These are phyloP conservation scores for Muscicapa comitata DNA, from an alignment of 2,797 vertebrate genomes.

Conservation along the genomic window DNA sequence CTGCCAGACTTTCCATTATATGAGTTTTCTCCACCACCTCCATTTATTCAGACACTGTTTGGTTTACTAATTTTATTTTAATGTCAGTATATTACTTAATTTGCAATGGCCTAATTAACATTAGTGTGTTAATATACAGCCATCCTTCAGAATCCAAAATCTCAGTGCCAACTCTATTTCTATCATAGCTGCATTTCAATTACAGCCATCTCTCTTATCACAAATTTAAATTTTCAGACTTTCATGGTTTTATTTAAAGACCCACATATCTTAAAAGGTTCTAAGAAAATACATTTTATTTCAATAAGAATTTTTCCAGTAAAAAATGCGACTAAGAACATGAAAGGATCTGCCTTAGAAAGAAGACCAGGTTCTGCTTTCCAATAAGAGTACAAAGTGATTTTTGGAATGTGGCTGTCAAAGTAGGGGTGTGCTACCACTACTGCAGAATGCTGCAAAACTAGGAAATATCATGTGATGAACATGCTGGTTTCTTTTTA, in stretches of 20 bases:
- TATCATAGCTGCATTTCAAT: background rate
- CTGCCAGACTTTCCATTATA: background rate
- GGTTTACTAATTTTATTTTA: background rate
- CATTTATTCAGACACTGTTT: background rate
- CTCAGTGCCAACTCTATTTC: background rate
- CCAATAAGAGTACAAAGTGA: background rate
- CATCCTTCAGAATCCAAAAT: background rate
- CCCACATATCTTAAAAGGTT: background rate
- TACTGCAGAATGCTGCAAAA: background rate
- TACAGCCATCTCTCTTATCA: background rate
- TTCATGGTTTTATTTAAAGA: background rate
- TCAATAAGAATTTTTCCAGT: background rate
- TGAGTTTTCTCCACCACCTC: background rate
- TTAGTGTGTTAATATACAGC: background rate
- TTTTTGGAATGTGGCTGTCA: background rate
- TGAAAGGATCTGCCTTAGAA: background rate
- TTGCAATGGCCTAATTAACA: background rate
- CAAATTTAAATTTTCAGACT: background rate
- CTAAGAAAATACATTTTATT: background rate
- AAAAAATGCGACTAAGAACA: background rate
- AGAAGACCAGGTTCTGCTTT: background rate
- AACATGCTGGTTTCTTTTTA: background rate
- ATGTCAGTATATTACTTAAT: background rate
- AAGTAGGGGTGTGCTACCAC: background rate
- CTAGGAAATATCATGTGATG: rapidly evolving